Base-by-base conservation (phyloP, 2,113 vertebrate species). In the Lepisosteus osseus region DNA sequence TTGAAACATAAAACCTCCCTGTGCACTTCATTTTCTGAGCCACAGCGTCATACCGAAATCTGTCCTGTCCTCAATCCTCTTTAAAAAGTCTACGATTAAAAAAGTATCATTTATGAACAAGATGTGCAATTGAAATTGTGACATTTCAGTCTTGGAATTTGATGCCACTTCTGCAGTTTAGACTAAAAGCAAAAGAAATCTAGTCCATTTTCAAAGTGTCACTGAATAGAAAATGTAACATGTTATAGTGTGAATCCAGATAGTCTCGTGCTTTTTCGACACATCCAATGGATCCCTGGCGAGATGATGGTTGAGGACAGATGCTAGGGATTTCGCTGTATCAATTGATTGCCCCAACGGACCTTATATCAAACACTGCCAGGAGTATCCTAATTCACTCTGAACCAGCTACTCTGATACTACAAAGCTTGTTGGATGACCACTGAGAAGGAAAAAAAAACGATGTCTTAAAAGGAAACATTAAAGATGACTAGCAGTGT, bases 241-340 rank as follows among this genome's bases (percentile, higher is more conserved):
- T 70, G 62, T 68, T 81, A 77, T 79, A 76, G 62, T 62, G 78
- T 84, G 88, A 90, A 92, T 89, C 82, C 79, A 91, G 85, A 90
- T 83, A 84, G 84, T 82, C 74, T 86, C 71, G 74, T 77, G 68
- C 86, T 84, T 82, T 86, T 84, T 77, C 75, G 74, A 86, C 86
- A 74, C 76, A 63, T 79, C 76, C 86, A 44, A 63, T 74, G 87
- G 81, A 86, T 89, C 87, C 86, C 87, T 47, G 72, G 79, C 83
- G 86, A 92, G 85, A 86, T 79, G 84, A 90, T 76, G 80, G 86
- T 77, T 87, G 86, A 93, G 83, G 86, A 86, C 83, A 93, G 85
- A 91, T 82, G 82, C 84, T 76, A 87, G 80, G 78, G 85, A 80
- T 71, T 85, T 81, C 81, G 73, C 73, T 85, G 76, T 84, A 74